Evolutionary conservation across 2,113 vertebrate genomes (phyloP).

Genomic region (Columba janthina): DNA sequence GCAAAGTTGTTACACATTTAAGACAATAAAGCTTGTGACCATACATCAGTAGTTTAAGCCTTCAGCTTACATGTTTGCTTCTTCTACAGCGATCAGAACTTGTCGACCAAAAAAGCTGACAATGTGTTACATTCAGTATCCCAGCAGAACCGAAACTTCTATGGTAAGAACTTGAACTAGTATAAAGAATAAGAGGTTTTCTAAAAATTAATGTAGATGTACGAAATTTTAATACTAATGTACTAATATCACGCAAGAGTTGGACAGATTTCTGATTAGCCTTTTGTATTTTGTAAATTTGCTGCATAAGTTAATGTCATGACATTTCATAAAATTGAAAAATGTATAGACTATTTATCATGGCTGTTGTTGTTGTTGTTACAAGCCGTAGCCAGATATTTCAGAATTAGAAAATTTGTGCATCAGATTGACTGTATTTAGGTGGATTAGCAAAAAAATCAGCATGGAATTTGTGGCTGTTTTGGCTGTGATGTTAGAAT

Average conservation of each 20-base stretch:
- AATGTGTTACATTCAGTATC: slow-evolving; percentile 12
- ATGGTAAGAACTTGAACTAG: slow-evolving; percentile 65
- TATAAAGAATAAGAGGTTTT: not conserved
- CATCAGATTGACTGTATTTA: not conserved
- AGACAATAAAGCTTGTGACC: not conserved
- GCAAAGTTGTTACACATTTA: not conserved
- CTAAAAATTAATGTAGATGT: not conserved
- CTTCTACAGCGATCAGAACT: slow-evolving; percentile 82
- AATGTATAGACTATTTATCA: not conserved
- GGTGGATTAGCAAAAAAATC: not conserved
- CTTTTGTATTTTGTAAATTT: not conserved
- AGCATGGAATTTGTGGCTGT: not conserved
- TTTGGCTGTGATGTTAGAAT: not conserved
- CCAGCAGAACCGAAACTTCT: slow-evolving; percentile 62
- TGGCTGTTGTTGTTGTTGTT: not conserved
- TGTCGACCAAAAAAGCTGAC: slow-evolving; percentile 63
- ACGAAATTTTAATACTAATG: not conserved
- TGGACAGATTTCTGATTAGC: not conserved
- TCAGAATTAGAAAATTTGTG: not conserved
- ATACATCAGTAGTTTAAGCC: not conserved
- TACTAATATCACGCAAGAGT: not conserved
- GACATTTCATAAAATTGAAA: not conserved
- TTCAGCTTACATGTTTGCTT: not conserved
- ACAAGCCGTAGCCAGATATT: not conserved
- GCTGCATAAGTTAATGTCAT: not conserved